These are phyloP conservation scores for Beris chalybata DNA, from an alignment of 2,888 invertebrate genomes.

Conservation along the genomic window DNA sequence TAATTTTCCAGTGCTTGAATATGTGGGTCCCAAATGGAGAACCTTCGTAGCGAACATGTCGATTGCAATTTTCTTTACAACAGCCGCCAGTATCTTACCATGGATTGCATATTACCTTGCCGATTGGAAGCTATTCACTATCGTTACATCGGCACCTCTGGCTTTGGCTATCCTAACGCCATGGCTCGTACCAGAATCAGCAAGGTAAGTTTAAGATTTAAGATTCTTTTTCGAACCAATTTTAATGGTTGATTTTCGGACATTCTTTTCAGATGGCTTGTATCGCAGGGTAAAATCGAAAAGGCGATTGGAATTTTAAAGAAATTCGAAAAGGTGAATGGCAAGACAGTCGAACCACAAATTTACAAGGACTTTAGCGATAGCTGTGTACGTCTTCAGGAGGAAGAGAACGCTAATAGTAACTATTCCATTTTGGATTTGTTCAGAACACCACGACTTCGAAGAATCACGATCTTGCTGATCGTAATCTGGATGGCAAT, in stretches of 20 bases:
- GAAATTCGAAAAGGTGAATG: constrained; percentile 79
- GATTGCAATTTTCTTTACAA: constrained; percentile 83
- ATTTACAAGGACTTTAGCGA: constrained; percentile 70
- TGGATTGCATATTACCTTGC: constrained; percentile 82
- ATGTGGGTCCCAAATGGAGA: constrained; percentile 87
- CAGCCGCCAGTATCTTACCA: constrained; percentile 76
- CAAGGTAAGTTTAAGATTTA: constrained; percentile 61
- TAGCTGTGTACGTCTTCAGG: constrained; percentile 68
- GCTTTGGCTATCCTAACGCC: constrained; percentile 72
- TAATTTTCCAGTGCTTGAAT: constrained; percentile 72
- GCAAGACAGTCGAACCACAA: constrained; percentile 71
- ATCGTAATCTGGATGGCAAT: constrained; percentile 90
- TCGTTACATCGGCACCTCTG: constrained; percentile 78
- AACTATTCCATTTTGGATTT: constrained; percentile 79
- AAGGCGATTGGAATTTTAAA: constrained; percentile 76
- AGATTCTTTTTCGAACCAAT: constrained; percentile 1
- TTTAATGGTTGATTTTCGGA: constrained; percentile 12
- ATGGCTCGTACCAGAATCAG: constrained; percentile 81
- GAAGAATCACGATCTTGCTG: constrained; percentile 75
- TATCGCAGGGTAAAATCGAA: constrained; percentile 81
- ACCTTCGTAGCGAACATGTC: constrained; percentile 92
- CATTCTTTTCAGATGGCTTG: constrained; percentile 68
- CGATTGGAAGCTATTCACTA: constrained; percentile 78
- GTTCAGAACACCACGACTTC: constrained; percentile 74
- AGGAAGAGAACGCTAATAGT: constrained; percentile 70